These are phyloP conservation scores for Aphyosemion australe DNA, from an alignment of 2,113 vertebrate species.

Conservation along the genomic window DNA sequence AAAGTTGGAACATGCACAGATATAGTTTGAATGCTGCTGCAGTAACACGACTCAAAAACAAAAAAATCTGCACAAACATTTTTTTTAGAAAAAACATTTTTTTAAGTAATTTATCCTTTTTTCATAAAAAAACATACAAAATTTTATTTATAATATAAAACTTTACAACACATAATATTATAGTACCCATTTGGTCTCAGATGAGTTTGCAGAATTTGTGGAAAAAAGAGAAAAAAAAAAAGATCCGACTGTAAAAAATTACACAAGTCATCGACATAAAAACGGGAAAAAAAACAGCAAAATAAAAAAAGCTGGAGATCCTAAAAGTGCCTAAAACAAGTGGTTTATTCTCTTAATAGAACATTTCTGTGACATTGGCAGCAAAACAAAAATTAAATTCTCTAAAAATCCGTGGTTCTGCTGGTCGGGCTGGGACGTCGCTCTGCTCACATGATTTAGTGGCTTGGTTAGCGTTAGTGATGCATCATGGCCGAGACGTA, in stretches of 20 bases:
- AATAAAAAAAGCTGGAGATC: constrained; percentile 20
- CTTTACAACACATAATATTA: constrained; percentile 79
- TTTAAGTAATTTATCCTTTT: constrained; percentile 26
- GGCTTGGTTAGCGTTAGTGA: not conserved
- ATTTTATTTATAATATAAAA: constrained; percentile 78
- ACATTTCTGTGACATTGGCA: not conserved
- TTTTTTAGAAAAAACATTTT: constrained; percentile 60
- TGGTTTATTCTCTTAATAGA: not conserved
- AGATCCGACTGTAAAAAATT: constrained; percentile 37
- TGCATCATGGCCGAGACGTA: not conserved
- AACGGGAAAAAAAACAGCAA: constrained; percentile 1
- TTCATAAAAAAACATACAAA: constrained; percentile 78
- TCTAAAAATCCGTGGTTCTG: constrained; percentile 17
- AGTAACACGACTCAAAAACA: constrained; percentile 34
- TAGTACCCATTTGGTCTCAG: constrained; percentile 77
- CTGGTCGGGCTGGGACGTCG: constrained; percentile 14
- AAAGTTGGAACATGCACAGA: constrained; percentile 61
- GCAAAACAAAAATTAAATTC: not conserved
- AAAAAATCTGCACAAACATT: constrained; percentile 58
- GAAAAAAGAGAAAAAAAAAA: constrained; percentile 34
- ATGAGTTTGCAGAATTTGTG: constrained; percentile 58
- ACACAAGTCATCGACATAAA: constrained; percentile 20
- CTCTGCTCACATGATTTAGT: not conserved
- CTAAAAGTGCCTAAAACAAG: constrained; percentile 61
- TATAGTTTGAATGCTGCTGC: constrained; percentile 29